phyloP scores from a whole-genome alignment of 2,888 invertebrate species.

The Oscheius sp. region DNA sequence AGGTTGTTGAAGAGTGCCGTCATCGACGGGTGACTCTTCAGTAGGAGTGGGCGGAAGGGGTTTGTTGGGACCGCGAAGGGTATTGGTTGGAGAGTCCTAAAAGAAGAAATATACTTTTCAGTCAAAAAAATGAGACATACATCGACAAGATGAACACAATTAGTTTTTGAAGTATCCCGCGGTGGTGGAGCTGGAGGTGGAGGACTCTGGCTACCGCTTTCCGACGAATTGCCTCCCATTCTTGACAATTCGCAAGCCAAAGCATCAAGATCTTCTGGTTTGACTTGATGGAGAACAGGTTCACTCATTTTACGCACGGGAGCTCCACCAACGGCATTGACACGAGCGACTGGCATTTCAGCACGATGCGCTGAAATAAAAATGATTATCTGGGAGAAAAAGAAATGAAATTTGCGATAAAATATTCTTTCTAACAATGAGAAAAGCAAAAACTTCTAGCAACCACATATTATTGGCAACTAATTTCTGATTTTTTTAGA shows the following conservation, averaged over 20 bases:
- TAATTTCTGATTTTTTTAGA: background rate
- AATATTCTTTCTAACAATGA: background rate
- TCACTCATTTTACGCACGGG: constrained; percentile 66
- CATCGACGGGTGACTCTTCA: constrained; percentile 74
- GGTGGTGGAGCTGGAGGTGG: constrained; percentile 70
- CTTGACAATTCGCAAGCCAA: constrained; percentile 94
- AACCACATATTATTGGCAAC: no score
- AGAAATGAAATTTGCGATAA: background rate
- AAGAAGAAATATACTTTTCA: constrained; percentile 29
- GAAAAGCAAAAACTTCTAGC: background rate
- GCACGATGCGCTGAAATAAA: constrained; percentile 36
- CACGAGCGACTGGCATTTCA: constrained; percentile 45
- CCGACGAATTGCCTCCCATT: constrained; percentile 75
- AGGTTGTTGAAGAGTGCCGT: constrained; percentile 11
- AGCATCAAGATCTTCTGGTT: constrained; percentile 84
- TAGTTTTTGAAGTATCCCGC: constrained; percentile 64
- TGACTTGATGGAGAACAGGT: constrained; percentile 61
- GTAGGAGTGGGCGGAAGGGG: constrained; percentile 94
- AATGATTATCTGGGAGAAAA: background rate
- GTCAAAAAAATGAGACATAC: constrained; percentile 29
- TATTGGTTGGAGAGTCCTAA: constrained; percentile 43
- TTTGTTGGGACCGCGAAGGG: constrained; percentile 79
- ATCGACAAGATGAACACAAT: constrained; percentile 36
- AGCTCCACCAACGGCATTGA: constrained; percentile 47
- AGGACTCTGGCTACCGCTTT: constrained; percentile 51